phyloP scores from a whole-genome alignment of 2,888 invertebrate genomes.

The Scaptomyza parva region DNA sequence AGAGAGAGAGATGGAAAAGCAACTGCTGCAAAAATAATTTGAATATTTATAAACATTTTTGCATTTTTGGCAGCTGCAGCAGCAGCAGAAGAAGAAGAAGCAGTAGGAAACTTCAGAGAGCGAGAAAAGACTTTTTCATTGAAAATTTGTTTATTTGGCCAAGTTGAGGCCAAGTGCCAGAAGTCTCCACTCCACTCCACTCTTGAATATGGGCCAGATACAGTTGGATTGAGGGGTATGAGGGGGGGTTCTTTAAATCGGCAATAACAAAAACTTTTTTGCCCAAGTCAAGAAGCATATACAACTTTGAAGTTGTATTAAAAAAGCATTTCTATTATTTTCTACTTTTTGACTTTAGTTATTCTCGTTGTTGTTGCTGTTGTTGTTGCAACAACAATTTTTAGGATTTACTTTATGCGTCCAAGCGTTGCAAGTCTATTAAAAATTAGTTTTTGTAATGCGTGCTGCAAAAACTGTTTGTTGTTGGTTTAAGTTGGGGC shows the following conservation, averaged over 20 bases:
- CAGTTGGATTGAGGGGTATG: not conserved
- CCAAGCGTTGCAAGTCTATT: conserved; percentile 68
- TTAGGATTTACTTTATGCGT: conserved; percentile 59
- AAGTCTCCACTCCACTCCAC: conserved; percentile 54
- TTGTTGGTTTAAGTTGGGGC: conserved; percentile 21
- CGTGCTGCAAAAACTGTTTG: conserved; percentile 23
- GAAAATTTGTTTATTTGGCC: conserved; percentile 77
- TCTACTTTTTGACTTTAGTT: too few relatives aligned
- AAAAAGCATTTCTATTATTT: conserved; percentile 43
- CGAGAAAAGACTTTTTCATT: conserved; percentile 58
- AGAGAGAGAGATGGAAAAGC: conserved; percentile 24
- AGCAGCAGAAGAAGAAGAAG: too few relatives aligned
- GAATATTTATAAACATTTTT: conserved; percentile 79
- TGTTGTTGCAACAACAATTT: conserved; percentile 46
- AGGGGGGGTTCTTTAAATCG: not conserved
- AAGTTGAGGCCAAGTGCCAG: conserved; percentile 59
- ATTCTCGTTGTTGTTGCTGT: conserved; percentile 11
- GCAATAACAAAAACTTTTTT: conserved; percentile 65
- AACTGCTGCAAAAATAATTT: conserved; percentile 63
- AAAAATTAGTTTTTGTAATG: conserved; percentile 57
- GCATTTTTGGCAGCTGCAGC: conserved; percentile 68
- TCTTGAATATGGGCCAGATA: conserved; percentile 9
- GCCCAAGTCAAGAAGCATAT: conserved; percentile 75
- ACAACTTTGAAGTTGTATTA: conserved; percentile 65
- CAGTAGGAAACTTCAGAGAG: conserved; percentile 20